A percentile compares a stretch with the other conserved stretches of the same genome.
Conservation (phyloP, 1,140 invertebrate species). For the Zeugodacus cucurbitae region DNA sequence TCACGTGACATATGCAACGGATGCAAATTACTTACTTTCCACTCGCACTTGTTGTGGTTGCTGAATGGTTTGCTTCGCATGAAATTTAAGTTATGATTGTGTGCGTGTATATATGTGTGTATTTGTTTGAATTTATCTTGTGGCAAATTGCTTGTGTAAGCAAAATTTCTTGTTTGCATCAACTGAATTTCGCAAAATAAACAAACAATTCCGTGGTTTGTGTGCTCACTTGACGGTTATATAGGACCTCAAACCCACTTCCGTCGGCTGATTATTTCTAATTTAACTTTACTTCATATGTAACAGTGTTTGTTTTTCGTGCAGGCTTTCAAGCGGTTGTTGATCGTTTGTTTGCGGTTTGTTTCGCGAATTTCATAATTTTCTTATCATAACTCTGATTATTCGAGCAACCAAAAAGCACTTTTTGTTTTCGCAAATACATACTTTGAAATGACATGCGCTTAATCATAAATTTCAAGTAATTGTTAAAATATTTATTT, state of each 20-base stretch:
- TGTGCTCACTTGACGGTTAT: neutral
- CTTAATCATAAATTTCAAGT: neutral
- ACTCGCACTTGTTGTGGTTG: neutral
- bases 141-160: constrained; percentile 27
- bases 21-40: constrained; percentile 31
- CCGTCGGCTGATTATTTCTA: neutral
- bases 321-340: neutral
- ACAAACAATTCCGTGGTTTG: neutral
- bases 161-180: constrained; percentile 31
- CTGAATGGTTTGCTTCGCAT: neutral
- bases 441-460: neutral
- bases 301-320: neutral
- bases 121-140: constrained; percentile 9
- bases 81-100: neutral
- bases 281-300: neutral
- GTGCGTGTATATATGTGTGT: neutral
- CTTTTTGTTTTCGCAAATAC: neutral
- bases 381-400: neutral
- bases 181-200: constrained; percentile 17
- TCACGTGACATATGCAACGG: constrained; percentile 17
- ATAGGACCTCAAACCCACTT: neutral
- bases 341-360: neutral
- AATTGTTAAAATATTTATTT: neutral
- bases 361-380: neutral
- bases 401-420: no score